Evolutionary conservation across 2,113 vertebrate species (phyloP).

Genomic region (Chauna torquata): DNA sequence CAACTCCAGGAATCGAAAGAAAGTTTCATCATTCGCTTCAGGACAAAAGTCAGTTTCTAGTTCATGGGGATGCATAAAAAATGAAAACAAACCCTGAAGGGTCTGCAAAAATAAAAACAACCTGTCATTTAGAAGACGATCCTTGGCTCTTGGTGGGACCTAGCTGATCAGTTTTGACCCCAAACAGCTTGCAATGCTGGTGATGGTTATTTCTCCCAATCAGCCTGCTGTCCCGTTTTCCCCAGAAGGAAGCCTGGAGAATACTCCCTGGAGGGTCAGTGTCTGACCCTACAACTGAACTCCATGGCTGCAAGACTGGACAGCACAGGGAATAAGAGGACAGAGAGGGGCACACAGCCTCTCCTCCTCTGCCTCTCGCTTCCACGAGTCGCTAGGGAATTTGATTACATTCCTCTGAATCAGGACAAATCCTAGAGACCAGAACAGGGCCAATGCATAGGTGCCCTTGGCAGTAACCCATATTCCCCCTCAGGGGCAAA

Average conservation of each 20-base stretch:
- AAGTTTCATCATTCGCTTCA: background rate
- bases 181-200: background rate
- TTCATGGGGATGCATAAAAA: background rate
- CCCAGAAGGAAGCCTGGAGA: background rate
- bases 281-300: background rate
- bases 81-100: background rate
- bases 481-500: slow-evolving; percentile 28
- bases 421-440: slow-evolving; percentile 28
- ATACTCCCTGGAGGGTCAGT: background rate
- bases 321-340: background rate
- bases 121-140: background rate
- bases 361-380: background rate
- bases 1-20: background rate
- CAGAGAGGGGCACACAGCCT: background rate
- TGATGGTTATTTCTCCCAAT: background rate
- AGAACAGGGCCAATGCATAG: slow-evolving; percentile 36
- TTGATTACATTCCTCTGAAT: slow-evolving; percentile 9
- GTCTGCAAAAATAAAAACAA: background rate
- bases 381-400: background rate
- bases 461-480: slow-evolving; percentile 47
- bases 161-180: background rate
- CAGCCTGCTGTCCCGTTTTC: background rate
- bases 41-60: background rate
- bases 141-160: background rate
- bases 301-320: background rate